Evolutionary conservation across 2,797 vertebrate species (phyloP).

Genomic region (Arvicola amphibius): DNA sequence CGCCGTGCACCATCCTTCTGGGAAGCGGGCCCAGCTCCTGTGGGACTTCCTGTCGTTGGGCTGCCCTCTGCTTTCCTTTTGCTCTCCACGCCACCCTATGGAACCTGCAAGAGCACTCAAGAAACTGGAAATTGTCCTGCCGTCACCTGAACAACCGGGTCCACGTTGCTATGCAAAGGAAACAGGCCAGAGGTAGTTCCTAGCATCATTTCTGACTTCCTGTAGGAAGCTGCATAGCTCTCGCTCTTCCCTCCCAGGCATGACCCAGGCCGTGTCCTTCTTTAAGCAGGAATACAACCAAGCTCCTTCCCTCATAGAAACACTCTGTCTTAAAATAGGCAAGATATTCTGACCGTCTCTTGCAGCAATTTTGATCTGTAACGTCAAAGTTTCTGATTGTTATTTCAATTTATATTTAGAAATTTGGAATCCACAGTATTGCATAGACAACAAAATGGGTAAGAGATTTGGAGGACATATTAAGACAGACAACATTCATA

Average conservation of each 20-base stretch:
- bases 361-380: not conserved
- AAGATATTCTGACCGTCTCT: not conserved
- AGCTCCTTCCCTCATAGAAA: slow-evolving; percentile 6
- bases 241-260: not conserved
- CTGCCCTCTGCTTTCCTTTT: not conserved
- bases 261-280: not conserved
- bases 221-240: not conserved
- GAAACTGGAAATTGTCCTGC: not conserved
- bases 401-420: slow-evolving; percentile 50
- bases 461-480: not conserved
- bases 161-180: slow-evolving; percentile 26
- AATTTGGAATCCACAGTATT: slow-evolving; percentile 40
- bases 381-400: not conserved
- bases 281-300: slow-evolving; percentile 28
- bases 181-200: slow-evolving; percentile 28
- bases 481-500: not conserved
- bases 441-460: not conserved
- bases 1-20: slow-evolving; percentile 37
- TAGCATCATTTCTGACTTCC: slow-evolving; percentile 28
- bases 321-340: not conserved
- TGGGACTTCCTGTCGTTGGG: not conserved
- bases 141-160: slow-evolving; percentile 6
- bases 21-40: not conserved
- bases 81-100: not conserved
- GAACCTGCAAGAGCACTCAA: not conserved